Evolutionary conservation across 53 echinoderm and acorn worm genomes (phyloP), one percentile per base, ranked within the genome.

Genomic region (Hippasteria phrygiana): DNA sequence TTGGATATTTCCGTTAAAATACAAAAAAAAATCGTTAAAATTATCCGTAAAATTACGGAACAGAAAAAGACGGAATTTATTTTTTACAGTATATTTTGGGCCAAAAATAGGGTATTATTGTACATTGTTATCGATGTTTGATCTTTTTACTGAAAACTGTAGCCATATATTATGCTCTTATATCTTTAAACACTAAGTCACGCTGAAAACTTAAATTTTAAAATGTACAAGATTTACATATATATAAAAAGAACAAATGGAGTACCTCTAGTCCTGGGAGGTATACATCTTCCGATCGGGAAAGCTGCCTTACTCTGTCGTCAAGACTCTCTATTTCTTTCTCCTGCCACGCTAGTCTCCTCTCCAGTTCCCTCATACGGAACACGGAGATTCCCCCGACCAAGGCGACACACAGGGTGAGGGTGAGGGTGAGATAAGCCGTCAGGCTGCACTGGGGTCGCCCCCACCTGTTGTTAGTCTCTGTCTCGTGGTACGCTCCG

Each of bases 291-390:
- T 46, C 71, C 41, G 31, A n/a, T 20, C 64, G 56, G 63, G 81
- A 62, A 2, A 85, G 27, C 26, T 85, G 85, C 34, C 71, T 85
- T 34, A 85, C 85, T 64, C 85, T 85, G 71, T 69, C 85, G 26
- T 85, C 85, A 16, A 85, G 71, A 50, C 71, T 70, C 46, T 85
- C 85, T 9, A 85, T 71, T 69, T 85, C 85, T 32, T 27, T 69
- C 71, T 85, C 85, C 22, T 85, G 85, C 70, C 71, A 85, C 12
- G 53, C 38, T 35, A 85, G 70, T 45, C 85, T 64, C 47, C 50
- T 48, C 53, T 85, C 85, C 20, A 85, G 85, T 36, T 85, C 85
- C 22, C 85, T 85, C 85, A 85, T 85, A 31, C 85, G 85, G 12
- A 85, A 36, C 46, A 85, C 85, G 47, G 70, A 69, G 11, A 85